phyloP scores from a whole-genome alignment of 2,888 invertebrate species.

The Mythimna ferrago region DNA sequence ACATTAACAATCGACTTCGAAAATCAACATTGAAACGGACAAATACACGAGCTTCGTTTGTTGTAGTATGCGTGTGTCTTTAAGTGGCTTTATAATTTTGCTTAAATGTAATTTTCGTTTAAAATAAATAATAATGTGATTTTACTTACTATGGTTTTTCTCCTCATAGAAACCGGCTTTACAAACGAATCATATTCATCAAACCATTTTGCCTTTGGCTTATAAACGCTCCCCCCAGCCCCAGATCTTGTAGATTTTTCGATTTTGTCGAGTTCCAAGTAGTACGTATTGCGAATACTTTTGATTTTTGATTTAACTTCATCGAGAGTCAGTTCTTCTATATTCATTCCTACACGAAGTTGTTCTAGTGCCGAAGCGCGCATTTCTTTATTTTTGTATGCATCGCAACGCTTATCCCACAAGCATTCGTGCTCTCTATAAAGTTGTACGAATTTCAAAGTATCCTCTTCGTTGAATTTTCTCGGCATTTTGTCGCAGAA shows the following conservation, averaged over 20 bases:
- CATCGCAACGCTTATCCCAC: conserved; percentile 58
- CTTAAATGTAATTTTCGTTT: conserved; percentile 45
- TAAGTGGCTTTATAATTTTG: conserved; percentile 44
- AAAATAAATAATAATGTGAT: conserved; percentile 55
- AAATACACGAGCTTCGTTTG: conserved; percentile 30
- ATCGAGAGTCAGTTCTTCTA: conserved; percentile 33
- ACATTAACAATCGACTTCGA: too few relatives aligned
- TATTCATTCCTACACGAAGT: conserved; percentile 52
- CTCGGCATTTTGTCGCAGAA: conserved; percentile 45
- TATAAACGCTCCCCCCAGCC: conserved; percentile 32
- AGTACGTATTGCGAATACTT: conserved; percentile 51
- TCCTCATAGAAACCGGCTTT: conserved; percentile 51
- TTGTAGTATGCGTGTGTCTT: conserved; percentile 45
- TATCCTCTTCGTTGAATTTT: conserved; percentile 57
- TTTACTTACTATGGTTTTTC: conserved; percentile 58
- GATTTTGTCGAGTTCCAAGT: conserved; percentile 39
- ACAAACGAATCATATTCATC: conserved; percentile 56
- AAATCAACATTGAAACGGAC: too few relatives aligned
- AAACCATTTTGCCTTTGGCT: conserved; percentile 58
- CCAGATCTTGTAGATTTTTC: conserved; percentile 55
- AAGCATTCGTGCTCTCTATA: conserved; percentile 56
- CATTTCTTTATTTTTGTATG: conserved; percentile 61
- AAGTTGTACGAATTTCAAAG: conserved; percentile 49
- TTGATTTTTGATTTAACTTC: conserved; percentile 52
- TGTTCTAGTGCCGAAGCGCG: conserved; percentile 59